Percentiles rank a stretch among this genome's conserved stretches.
phyloP scores from a whole-genome alignment of 2,888 invertebrate genomes.

The Tipula vernalis region DNA sequence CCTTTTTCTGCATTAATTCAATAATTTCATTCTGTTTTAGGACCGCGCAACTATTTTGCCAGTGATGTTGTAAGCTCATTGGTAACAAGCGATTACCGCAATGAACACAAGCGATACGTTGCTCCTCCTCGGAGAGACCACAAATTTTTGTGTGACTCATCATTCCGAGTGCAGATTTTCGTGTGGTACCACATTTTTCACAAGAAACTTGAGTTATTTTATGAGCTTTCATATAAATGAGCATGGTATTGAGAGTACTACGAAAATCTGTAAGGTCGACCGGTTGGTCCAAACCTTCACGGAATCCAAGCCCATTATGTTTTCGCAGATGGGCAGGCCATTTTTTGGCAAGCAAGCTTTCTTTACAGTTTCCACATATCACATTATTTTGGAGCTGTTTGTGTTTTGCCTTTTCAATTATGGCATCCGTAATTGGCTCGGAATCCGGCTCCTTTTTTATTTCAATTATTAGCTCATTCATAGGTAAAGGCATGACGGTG shows the following conservation, averaged over 20 bases:
- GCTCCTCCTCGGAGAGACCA: constrained; percentile 18
- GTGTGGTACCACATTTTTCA: constrained; percentile 25
- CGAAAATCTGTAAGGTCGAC: constrained; percentile 21
- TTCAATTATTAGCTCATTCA: neutral
- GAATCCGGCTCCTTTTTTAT: neutral
- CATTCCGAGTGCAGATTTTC: constrained; percentile 25
- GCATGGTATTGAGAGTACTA: constrained; percentile 20
- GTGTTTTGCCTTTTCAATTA: neutral
- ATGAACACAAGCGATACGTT: constrained; percentile 22
- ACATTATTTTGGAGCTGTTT: constrained; percentile 12
- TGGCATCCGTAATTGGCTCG: neutral
- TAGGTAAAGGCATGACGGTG: neutral
- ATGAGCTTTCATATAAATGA: constrained; percentile 19
- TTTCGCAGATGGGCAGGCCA: constrained; percentile 25
- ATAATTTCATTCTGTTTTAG: neutral
- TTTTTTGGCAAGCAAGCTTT: constrained; percentile 15
- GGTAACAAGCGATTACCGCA: constrained; percentile 19
- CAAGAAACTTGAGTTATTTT: constrained; percentile 22
- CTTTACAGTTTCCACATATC: constrained; percentile 29
- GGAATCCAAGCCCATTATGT: constrained; percentile 33
- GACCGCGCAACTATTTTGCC: neutral
- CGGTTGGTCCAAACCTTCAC: constrained; percentile 19
- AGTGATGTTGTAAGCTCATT: neutral
- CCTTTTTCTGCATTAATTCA: neutral
- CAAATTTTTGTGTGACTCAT: constrained; percentile 27